Evolutionary conservation across 2,797 vertebrate species (phyloP).

Genomic region (Eospalax fontanierii): DNA sequence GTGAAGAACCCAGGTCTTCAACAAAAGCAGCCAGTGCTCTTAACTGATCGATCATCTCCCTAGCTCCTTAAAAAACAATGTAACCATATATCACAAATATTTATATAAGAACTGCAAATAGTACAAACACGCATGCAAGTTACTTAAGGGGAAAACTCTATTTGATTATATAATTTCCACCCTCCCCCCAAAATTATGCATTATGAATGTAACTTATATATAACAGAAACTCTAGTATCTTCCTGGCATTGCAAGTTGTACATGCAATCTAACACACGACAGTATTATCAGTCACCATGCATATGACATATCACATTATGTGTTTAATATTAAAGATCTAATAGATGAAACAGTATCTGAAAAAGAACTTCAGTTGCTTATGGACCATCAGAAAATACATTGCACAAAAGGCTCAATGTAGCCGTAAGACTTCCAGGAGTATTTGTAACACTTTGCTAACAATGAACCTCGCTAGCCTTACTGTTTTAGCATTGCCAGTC

Average conservation of each 20-base stretch:
- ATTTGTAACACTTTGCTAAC: neutral
- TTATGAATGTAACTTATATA: neutral
- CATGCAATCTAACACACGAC: neutral
- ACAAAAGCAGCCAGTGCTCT: too few relatives aligned
- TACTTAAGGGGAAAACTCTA: conserved; percentile 11
- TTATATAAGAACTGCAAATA: conserved; percentile 12
- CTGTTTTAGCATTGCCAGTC: neutral
- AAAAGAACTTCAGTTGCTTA: conserved; percentile 3
- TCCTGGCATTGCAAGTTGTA: neutral
- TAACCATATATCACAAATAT: neutral
- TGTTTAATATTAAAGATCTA: neutral
- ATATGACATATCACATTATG: neutral
- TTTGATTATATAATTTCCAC: neutral
- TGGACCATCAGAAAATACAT: neutral
- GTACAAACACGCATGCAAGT: neutral
- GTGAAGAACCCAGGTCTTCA: too few relatives aligned
- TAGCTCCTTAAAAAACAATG: neutral
- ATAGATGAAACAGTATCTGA: neutral
- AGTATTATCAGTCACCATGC: neutral
- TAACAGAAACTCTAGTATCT: conserved; percentile 2
- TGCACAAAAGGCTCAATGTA: neutral
- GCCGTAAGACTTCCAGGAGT: neutral
- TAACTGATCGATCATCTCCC: too few relatives aligned
- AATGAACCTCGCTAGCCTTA: conserved; percentile 17
- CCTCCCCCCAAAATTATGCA: neutral